These are phyloP conservation scores for Aporophyla nigra DNA, from an alignment of 2,888 invertebrate species.

Conservation along the genomic window DNA sequence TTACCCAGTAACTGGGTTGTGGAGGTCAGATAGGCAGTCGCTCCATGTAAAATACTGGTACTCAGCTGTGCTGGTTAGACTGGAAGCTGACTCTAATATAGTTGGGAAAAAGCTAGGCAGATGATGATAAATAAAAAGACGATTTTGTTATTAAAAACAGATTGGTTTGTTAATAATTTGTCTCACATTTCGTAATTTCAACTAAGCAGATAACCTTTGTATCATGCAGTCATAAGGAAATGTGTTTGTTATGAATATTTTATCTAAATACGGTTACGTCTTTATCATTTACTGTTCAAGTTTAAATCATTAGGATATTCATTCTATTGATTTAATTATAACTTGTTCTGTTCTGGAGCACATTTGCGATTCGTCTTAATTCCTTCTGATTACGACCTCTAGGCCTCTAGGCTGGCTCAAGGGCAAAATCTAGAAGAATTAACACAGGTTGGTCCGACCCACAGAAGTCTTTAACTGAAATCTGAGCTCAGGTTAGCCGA, in stretches of 20 bases:
- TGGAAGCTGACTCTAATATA: no score
- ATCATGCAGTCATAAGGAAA: conserved; percentile 45
- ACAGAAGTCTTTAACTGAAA: no score
- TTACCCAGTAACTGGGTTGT: no score
- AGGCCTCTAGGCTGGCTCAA: no score
- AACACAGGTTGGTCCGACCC: no score
- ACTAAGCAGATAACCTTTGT: conserved; percentile 48
- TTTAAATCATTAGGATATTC: background rate
- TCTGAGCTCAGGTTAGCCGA: no score
- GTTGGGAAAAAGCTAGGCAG: no score
- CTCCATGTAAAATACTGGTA: no score
- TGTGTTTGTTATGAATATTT: conserved; percentile 40
- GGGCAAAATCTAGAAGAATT: no score
- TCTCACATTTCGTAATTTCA: conserved; percentile 11
- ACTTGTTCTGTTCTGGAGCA: background rate
- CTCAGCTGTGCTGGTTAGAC: no score
- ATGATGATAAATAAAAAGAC: background rate
- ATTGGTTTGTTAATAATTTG: conserved; percentile 11
- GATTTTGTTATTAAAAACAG: background rate
- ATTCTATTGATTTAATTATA: background rate
- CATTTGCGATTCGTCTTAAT: background rate
- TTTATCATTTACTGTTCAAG: conserved; percentile 5
- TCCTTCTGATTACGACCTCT: no score
- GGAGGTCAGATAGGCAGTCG: no score
- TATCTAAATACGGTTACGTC: conserved; percentile 30